A percentile compares a stretch with the other conserved stretches of the same genome.
Evolutionary conservation across 2,888 invertebrate genomes (phyloP).

Genomic region (Sabellastarte sp.): DNA sequence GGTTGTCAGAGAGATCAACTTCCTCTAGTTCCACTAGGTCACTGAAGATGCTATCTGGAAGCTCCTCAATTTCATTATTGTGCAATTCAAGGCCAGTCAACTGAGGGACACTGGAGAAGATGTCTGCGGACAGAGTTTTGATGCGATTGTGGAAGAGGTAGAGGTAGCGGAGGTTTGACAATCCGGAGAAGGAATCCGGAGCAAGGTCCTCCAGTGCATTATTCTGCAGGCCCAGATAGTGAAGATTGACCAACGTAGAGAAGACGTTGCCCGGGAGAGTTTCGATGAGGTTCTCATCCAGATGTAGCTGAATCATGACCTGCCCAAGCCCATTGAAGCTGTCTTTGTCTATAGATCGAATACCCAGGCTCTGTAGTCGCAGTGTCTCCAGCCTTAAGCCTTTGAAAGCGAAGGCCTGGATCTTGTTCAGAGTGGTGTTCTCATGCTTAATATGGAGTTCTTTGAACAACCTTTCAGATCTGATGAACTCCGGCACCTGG

Average conservation of each 20-base stretch:
- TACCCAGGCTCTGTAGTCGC: conserved; percentile 11
- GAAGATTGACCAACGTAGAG: conserved; percentile 7
- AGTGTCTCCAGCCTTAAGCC: neutral
- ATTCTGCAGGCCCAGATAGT: conserved; percentile 25
- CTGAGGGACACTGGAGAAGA: neutral
- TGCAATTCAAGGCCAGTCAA: neutral
- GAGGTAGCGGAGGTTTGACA: conserved; percentile 8
- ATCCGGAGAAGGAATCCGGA: conserved; percentile 13
- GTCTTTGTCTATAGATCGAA: neutral
- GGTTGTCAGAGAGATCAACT: neutral
- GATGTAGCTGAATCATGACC: conserved; percentile 6
- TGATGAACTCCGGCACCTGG: neutral
- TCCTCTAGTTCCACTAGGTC: neutral
- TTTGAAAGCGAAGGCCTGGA: neutral
- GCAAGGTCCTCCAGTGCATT: conserved; percentile 14
- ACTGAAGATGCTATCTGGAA: conserved; percentile 3
- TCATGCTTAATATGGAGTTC: neutral
- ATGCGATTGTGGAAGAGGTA: conserved; percentile 5
- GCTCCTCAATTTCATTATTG: conserved; percentile 1
- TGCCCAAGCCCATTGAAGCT: conserved; percentile 11
- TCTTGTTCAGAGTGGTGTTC: neutral
- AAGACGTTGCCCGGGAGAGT: conserved; percentile 2
- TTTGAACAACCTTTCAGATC: neutral
- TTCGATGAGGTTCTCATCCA: conserved; percentile 10
- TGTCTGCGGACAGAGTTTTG: neutral